These are phyloP conservation scores for Phaedon cochleariae DNA, from an alignment of 2,888 invertebrate genomes.

Conservation along the genomic window DNA sequence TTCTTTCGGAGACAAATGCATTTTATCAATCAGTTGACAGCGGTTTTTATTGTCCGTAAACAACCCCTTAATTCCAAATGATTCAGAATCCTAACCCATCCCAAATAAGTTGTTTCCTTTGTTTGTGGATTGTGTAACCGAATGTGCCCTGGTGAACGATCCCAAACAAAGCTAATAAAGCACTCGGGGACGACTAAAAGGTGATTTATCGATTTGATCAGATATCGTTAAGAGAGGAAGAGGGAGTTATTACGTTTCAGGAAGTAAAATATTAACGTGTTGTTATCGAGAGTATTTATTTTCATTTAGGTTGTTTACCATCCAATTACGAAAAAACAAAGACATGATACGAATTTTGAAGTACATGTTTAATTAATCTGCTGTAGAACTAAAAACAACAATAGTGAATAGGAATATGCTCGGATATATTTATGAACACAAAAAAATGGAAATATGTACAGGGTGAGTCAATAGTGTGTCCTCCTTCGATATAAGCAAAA, in stretches of 20 bases:
- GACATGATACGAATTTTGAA: neutral
- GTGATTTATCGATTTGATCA: slow-evolving; percentile 2
- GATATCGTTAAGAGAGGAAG: neutral
- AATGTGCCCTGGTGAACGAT: neutral
- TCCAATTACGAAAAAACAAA: neutral
- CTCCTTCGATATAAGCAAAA: too few species aligned
- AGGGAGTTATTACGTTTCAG: neutral
- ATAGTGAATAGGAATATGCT: too few species aligned
- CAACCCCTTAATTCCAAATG: neutral
- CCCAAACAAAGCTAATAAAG: neutral
- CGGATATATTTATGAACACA: too few species aligned
- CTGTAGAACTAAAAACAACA: too few species aligned
- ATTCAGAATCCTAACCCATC: neutral
- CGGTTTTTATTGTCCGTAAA: neutral
- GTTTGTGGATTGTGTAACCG: neutral
- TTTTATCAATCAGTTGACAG: neutral
- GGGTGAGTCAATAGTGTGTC: too few species aligned
- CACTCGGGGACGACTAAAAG: neutral
- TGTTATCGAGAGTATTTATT: neutral
- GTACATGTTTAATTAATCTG: too few species aligned
- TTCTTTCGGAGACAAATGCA: neutral
- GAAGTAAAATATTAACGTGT: slow-evolving; percentile 1
- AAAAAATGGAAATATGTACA: too few species aligned
- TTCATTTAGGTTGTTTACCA: neutral
- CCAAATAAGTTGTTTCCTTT: neutral